Evolutionary conservation across 2,113 vertebrate species (phyloP), one percentile per base, ranked within the genome.

Genomic region (Machaerirhynchus nigripectus): DNA sequence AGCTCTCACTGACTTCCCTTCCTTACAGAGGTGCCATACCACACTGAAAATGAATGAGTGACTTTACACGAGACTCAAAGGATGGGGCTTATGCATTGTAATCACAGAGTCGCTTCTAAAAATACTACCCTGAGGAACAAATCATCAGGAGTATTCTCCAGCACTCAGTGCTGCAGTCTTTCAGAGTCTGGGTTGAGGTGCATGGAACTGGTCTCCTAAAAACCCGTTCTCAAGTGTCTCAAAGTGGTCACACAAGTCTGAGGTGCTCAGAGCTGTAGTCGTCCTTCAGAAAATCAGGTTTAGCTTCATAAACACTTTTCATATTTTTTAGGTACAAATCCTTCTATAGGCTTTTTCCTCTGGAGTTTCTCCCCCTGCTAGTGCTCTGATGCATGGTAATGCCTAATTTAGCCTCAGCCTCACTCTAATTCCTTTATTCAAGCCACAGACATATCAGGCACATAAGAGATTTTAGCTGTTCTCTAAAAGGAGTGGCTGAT

Each of bases 401-500:
- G 56, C 64, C 52, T 90, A 78, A 96, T 96, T 93, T 93, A 94
- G 79, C 56, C 61, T 88, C 52, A 74, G 82, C 85, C 92, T 92
- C 88, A 89, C 76, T 93, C 55, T 67, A 63, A 67, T 92, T 92
- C 85, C 68, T 92, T 92, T 94, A 94, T 95, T 94, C 76, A 88
- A 67, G 63, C 71, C 94, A 27, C 85, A 84, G 82, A 59, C 47
- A 19, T 69, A 90, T 46, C 50, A 84, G 78, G 78, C 88, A 93
- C 2, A 2, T n/a, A 74, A 65, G 63, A 96, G 50, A 92, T 74
- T 93, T 88, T n/a, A 90, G 71, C 60, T 84, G 0, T 93, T 92
- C 82, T 83, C 26, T 63, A 37, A 93, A 84, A 96, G 79, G 71
- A 84, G 85, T 74, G 76, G 77, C 75, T 92, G 85, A 87, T 83